Conservation (phyloP, 2,888 invertebrate species). For the Drosophila planitibia region DNA sequence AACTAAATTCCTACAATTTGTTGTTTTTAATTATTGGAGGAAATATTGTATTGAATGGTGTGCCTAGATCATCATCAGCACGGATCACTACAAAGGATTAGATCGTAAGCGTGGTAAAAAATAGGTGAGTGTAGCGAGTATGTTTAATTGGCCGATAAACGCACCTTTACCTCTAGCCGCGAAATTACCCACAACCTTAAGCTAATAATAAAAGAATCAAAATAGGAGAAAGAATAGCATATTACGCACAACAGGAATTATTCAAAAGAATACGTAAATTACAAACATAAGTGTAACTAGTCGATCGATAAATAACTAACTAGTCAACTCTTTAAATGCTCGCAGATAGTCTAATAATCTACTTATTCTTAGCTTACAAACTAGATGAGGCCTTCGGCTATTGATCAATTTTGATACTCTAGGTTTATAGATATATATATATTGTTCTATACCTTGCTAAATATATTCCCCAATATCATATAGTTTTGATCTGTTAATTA, state of each 20-base stretch:
- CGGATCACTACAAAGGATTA: constrained; percentile 33
- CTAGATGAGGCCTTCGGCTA: constrained; percentile 8
- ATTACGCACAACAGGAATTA: constrained; percentile 41
- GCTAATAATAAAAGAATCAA: constrained; percentile 68
- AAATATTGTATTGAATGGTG: constrained; percentile 1
- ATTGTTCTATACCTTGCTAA: constrained; percentile 33
- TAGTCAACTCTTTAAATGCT: neutral
- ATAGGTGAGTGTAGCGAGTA: constrained; percentile 34
- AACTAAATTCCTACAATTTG: neutral
- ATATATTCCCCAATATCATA: constrained; percentile 39
- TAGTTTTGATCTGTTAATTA: constrained; percentile 37
- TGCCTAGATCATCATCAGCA: constrained; percentile 13
- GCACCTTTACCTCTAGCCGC: constrained; percentile 80
- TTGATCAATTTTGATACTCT: neutral
- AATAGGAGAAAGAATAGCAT: constrained; percentile 37
- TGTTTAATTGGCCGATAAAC: constrained; percentile 46
- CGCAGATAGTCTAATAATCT: constrained; percentile 1
- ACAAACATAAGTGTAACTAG: constrained; percentile 17
- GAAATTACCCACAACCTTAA: constrained; percentile 79
- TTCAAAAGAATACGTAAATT: constrained; percentile 24
- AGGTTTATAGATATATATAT: neutral
- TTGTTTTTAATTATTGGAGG: constrained; percentile 4
- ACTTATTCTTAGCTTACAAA: constrained; percentile 12
- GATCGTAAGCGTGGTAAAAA: constrained; percentile 45
- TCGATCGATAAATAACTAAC: neutral